Conservation (phyloP, 2,113 vertebrate species). For the Pygoscelis adeliae region DNA sequence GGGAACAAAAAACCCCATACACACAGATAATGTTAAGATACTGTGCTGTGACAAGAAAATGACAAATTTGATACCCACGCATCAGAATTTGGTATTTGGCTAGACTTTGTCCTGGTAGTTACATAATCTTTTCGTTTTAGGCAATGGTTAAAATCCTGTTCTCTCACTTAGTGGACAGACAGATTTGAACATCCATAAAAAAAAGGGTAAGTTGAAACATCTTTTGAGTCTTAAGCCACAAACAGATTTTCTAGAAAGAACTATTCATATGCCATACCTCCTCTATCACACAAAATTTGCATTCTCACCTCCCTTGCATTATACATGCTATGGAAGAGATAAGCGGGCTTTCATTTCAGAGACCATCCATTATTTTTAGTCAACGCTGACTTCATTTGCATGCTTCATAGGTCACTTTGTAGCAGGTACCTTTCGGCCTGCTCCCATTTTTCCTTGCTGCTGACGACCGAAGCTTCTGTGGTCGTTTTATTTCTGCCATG, state of each 20-base stretch:
- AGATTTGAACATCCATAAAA: background rate
- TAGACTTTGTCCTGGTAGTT: background rate
- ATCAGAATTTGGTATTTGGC: background rate
- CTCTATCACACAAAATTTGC: background rate
- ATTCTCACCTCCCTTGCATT: background rate
- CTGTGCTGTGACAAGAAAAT: background rate
- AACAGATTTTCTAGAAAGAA: background rate
- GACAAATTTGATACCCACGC: background rate
- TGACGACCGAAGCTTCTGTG: background rate
- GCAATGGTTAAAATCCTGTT: background rate
- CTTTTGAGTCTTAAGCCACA: background rate
- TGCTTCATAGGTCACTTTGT: background rate
- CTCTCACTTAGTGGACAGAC: background rate
- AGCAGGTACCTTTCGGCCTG: slow-evolving; percentile 16
- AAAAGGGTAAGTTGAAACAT: background rate
- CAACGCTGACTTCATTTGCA: background rate
- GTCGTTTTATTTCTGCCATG: slow-evolving; percentile 19
- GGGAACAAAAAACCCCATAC: background rate
- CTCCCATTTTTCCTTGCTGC: background rate
- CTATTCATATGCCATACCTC: background rate
- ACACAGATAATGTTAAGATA: background rate
- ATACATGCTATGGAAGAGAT: background rate
- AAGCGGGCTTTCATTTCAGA: background rate
- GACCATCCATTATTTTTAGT: background rate
- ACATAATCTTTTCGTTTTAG: background rate